Evolutionary conservation across 2,113 vertebrate genomes (phyloP).

Genomic region (Puma concolor): DNA sequence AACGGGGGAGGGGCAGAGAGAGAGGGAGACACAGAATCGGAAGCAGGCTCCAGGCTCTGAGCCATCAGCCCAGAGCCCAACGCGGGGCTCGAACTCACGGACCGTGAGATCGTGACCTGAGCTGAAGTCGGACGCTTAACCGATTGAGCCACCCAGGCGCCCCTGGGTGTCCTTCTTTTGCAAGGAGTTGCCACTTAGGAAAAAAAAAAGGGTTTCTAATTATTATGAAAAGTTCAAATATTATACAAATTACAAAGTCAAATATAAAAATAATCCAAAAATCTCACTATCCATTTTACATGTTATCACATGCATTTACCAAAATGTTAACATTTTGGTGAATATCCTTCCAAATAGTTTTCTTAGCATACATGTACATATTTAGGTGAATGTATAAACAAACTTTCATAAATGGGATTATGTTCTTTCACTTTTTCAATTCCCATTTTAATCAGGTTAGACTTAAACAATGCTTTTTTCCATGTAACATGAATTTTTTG

Average conservation of each 20-base stretch:
- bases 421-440: background rate
- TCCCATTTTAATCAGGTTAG: background rate
- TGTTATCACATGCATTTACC: background rate
- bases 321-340: background rate
- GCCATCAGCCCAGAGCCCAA: too few species aligned
- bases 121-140: too few species aligned
- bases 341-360: background rate
- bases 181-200: background rate
- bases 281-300: background rate
- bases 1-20: too few species aligned
- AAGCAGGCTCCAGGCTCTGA: too few species aligned
- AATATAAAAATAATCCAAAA: background rate
- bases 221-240: background rate
- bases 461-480: background rate
- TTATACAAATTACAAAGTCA: background rate
- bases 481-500: background rate
- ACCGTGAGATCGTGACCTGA: too few species aligned
- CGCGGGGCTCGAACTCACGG: rapidly evolving
- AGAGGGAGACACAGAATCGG: too few species aligned
- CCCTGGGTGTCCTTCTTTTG: background rate
- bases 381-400: background rate
- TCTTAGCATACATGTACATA: background rate
- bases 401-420: background rate
- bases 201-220: background rate
- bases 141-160: too few species aligned